Evolutionary conservation across 2,113 vertebrate species (phyloP).

Genomic region (Sapayoa aenigma): DNA sequence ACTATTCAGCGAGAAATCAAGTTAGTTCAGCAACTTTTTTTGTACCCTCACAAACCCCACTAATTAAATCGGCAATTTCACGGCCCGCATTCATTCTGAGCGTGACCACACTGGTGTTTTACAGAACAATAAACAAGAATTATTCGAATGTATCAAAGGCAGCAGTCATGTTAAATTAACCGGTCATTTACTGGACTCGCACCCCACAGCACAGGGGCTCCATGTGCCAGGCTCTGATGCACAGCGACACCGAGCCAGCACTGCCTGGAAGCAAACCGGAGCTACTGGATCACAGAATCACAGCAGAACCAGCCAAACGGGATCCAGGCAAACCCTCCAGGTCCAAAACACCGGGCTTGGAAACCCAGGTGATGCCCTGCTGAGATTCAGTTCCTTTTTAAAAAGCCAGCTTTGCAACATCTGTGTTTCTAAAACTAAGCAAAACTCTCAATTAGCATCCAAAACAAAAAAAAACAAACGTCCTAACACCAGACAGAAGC

Average conservation of each 20-base stretch:
- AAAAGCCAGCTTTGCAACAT: not conserved
- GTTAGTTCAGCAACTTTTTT: not conserved
- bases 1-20: not conserved
- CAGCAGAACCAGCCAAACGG: fast-evolving
- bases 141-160: not conserved
- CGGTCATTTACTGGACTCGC: not conserved
- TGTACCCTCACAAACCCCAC: not conserved
- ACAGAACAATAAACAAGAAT: not conserved
- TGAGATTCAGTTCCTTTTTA: not conserved
- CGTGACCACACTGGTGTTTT: not conserved
- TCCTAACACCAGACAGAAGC: not conserved
- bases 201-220: not conserved
- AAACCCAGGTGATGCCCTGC: not conserved
- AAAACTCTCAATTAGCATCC: not conserved
- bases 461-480: not conserved
- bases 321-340: not conserved
- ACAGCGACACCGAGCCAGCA: not conserved
- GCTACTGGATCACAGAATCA: not conserved
- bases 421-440: not conserved
- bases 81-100: not conserved
- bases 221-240: not conserved
- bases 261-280: not conserved
- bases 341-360: not conserved
- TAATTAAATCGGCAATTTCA: not conserved
- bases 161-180: not conserved